Base-by-base conservation (phyloP, 1,140 invertebrate genomes). In the Drosophila saltans region DNA sequence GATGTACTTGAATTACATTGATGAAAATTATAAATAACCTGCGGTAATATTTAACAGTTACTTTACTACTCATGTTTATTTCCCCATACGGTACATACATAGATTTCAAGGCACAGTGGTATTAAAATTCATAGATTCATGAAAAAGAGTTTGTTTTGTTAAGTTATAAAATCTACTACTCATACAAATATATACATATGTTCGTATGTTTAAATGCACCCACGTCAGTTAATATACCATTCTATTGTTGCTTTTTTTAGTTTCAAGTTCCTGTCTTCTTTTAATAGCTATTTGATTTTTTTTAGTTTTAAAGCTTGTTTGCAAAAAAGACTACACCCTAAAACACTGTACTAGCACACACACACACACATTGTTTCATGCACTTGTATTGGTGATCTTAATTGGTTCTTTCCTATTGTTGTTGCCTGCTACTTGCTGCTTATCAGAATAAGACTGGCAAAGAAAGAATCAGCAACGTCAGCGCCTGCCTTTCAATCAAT, bases 401-500 rank as follows among this genome's bases (percentile, higher is more conserved):
- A 85, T 81, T 79, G 75, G 62, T 41, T 84, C 45, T 77, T 83
- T 79, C 65, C 72, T 63, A 70, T 68, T 68, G 67, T 65, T 74
- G 70, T 58, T 58, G 33, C 40, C 68, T 81, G 63, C 70, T 62
- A 43, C 80, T 16, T 16, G 16, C 16, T 70, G 33, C 43, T 33
- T 24, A 26, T 52, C 39, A 33, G 70, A 80, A 88, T 88, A 86
- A 86, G 76, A 75, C 69, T 80, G 60, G 73, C 76, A 77, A 83
- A 83, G 79, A 71, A 84, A 72, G 68, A 85, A 85, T 75, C 68
- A 75, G 28, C 75, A 86, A 72, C 72, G 83, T 80, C 83, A 86
- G 84, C 73, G 69, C 45, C 66, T 66, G 70, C 67, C 67, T 76
- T 84, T 77, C 82, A 86, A 86, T 86, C 83, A 86, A 86, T 86